Base-by-base conservation (phyloP, 1,140 invertebrate genomes). In the Panagrolaimus sp. region DNA sequence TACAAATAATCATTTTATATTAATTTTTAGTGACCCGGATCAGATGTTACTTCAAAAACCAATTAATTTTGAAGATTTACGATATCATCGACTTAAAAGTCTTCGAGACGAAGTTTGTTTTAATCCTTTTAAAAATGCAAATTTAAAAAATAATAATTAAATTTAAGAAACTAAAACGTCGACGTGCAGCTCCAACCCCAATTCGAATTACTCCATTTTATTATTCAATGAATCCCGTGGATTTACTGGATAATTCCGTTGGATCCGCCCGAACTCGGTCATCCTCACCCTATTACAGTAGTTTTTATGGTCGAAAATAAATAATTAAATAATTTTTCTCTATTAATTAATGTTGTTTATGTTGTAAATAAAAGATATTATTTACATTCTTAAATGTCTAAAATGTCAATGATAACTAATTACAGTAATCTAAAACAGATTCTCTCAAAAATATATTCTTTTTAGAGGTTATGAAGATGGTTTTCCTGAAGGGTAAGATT, bases 171-270 rank as follows among this genome's bases (percentile, higher is more conserved):
- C 43, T 21, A 38, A 67, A 67, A 46, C 67, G 67, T 43, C 67
- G 67, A n/a, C 46, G 46, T 17, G 48, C 48, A 14, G 26, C 67
- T 15, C 67, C 67, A 0, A 43, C 67, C 8, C 67, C 67, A 0
- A 68, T 68, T 8, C 58, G 67, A 43, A 68, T 68, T 3, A 24
- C 67, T 14, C 67, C 67, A 6, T 68, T 68, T 44, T 62, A 62
- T 32, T 68, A 65, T n/a, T 68, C 67, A 15, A 62, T 68, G 67
- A 68, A 62, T 24, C 67, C 67, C 12, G 67, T 68, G 26, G 67
- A 68, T n/a, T 45, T 68, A 44, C 21, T 58, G 3, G 52, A 58
- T 26, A 58, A 21, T 21, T 58, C 52, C 17, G 52, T 58, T 12
- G 52, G 52, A n/a, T 21, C 52, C 5, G 52, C 52, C 2, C 15